Base-by-base conservation (phyloP, 2,888 invertebrate species). In the Eurytoma adleriae region DNA sequence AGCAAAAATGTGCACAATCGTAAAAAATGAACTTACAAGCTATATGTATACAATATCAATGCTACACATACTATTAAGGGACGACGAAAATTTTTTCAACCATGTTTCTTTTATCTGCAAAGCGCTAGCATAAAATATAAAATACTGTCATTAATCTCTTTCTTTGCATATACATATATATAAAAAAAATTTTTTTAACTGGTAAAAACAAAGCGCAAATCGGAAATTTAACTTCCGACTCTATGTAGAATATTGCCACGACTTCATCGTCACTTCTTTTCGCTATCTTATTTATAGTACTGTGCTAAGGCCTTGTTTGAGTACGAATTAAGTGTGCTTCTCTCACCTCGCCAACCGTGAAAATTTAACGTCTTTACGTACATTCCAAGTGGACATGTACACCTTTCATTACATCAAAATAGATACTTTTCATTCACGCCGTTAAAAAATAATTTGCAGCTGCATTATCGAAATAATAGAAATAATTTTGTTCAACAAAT, bases 131-230 rank as follows among this genome's bases (percentile, higher is more conserved):
- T 71, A 78, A 81, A 78, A 56, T 75, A 71, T 78, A 87, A 88
- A 89, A 89, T 87, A 88, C 86, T 86, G 86, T 82, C 78, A 64
- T 86, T 84, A 87, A 88, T 86, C 85, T 86, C 69, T 79, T 75
- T 78, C 56, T 67, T 64, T 72, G 64, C 78, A 48, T 67, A 24
- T 78, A 80, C 69, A 79, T 64, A 30, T 48, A 24, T 84, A 83
- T 84, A 86, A 83, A 85, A 82, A 83, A 80, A 80, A 80, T 84
- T 64, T 40, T 40, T 40, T 10, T 40, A 79, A 50, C 74, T 48
- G 24, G 57, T 59, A 79, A 83, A 84, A 83, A 83, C 79, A 80
- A 83, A 84, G 76, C 57, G 76, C 72, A 73, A 48, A 57, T 57
- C 68, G 68, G 62, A 80, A 62, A 71, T 69, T 40, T 62, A 18